Conservation (phyloP, 2,888 invertebrate species). For the Polyommatus icarus region DNA sequence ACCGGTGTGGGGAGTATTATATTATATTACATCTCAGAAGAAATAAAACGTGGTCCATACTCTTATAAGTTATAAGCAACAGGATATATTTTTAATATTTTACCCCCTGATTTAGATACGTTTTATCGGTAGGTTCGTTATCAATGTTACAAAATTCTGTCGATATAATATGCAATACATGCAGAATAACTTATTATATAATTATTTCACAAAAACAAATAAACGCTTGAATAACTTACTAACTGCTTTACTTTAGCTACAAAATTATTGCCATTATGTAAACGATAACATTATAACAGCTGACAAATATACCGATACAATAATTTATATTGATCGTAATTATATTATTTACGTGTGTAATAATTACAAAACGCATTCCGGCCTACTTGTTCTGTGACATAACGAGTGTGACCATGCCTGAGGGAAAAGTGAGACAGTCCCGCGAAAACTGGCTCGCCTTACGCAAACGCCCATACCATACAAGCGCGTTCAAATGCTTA, state of each 20-base stretch:
- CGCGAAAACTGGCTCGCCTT: slow-evolving; percentile 35
- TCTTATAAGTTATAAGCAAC: neutral
- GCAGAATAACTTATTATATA: neutral
- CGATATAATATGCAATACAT: neutral
- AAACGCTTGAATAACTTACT: neutral
- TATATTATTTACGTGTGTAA: slow-evolving; percentile 38
- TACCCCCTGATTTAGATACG: neutral
- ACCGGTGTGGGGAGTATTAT: no score
- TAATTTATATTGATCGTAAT: neutral
- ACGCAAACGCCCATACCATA: slow-evolving; percentile 25
- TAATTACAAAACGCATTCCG: slow-evolving; percentile 57
- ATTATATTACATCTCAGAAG: no score
- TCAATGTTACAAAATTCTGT: neutral
- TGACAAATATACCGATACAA: neutral
- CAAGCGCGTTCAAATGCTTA: slow-evolving; percentile 13
- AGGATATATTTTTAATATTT: neutral
- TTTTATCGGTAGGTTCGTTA: neutral
- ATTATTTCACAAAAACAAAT: neutral
- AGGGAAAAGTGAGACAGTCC: slow-evolving; percentile 45
- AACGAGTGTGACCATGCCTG: slow-evolving; percentile 51
- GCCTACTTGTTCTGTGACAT: slow-evolving; percentile 50
- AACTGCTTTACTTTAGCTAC: neutral
- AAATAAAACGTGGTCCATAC: no score
- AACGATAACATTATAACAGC: neutral
- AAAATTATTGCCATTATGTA: neutral